phyloP scores from a whole-genome alignment of 2,113 vertebrate genomes.

The Clarias batrachus region DNA sequence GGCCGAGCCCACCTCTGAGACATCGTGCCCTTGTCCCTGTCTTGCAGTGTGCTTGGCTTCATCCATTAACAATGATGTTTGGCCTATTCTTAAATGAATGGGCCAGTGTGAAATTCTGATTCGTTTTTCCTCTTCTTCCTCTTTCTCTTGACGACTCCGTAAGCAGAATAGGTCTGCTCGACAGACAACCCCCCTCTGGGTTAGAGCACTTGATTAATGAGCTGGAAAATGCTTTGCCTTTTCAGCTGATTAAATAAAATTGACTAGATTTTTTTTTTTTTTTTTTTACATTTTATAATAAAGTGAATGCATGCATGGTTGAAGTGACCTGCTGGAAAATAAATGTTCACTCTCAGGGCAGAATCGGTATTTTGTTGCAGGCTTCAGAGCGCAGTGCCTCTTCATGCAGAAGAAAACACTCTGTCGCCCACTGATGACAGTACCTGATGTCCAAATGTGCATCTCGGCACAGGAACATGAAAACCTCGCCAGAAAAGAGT shows the following conservation, averaged over 20 bases:
- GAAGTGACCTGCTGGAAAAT: slow-evolving; percentile 81
- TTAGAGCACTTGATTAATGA: slow-evolving; percentile 87
- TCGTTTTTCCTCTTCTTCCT: slow-evolving; percentile 60
- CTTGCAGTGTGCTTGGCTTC: slow-evolving; percentile 73
- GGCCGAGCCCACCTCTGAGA: background rate
- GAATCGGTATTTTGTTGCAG: slow-evolving; percentile 66
- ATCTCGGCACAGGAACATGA: slow-evolving; percentile 41
- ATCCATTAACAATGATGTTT: slow-evolving; percentile 76
- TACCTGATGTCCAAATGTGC: slow-evolving; percentile 78
- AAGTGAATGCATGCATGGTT: slow-evolving; percentile 86
- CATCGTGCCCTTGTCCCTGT: slow-evolving; percentile 20
- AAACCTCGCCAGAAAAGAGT: slow-evolving; percentile 63
- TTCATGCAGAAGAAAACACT: slow-evolving; percentile 91
- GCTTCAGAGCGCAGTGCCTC: slow-evolving; percentile 77
- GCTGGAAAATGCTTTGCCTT: slow-evolving; percentile 92
- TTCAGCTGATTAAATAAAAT: slow-evolving; percentile 99
- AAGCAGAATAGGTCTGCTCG: slow-evolving; percentile 56
- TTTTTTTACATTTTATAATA: slow-evolving; percentile 94
- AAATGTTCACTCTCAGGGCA: slow-evolving; percentile 75
- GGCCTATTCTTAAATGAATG: slow-evolving; percentile 73
- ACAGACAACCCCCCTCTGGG: slow-evolving; percentile 57
- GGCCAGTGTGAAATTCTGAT: slow-evolving; percentile 68
- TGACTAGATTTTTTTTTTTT: slow-evolving; percentile 85
- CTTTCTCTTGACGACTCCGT: slow-evolving; percentile 82
- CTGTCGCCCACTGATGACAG: slow-evolving; percentile 81